phyloP scores from a whole-genome alignment of 2,888 invertebrate species.

The Dastarcus helophoroides region DNA sequence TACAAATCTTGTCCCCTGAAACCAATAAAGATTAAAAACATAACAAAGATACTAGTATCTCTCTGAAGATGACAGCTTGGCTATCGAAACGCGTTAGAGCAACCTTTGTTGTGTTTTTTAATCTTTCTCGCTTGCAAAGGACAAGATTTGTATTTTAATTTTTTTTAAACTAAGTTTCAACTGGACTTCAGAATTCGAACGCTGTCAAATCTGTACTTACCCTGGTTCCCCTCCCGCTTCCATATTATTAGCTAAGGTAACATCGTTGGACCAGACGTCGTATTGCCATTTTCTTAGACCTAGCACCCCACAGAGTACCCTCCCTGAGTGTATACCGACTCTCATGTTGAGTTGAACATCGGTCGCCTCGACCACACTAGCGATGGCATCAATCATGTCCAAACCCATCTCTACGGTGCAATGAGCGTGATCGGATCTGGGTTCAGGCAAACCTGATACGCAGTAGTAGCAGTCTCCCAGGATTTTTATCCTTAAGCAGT shows the following conservation, averaged over 20 bases:
- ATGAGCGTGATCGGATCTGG: slow-evolving; percentile 82
- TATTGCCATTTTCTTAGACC: slow-evolving; percentile 89
- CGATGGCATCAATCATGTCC: slow-evolving; percentile 78
- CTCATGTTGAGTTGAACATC: slow-evolving; percentile 89
- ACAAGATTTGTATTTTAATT: too few species aligned
- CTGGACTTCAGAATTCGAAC: too few species aligned
- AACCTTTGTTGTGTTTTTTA: too few species aligned
- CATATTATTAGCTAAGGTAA: slow-evolving; percentile 81
- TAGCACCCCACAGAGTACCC: slow-evolving; percentile 80
- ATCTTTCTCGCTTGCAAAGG: too few species aligned
- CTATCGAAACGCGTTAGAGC: too few species aligned
- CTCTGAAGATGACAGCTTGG: too few species aligned
- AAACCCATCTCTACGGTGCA: slow-evolving; percentile 83
- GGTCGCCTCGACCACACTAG: slow-evolving; percentile 80
- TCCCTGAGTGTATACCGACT: slow-evolving; percentile 84
- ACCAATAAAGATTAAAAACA: too few species aligned
- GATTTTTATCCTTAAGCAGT: slow-evolving; percentile 72
- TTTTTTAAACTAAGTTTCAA: too few species aligned
- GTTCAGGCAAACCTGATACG: slow-evolving; percentile 83
- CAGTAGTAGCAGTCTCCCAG: slow-evolving; percentile 91
- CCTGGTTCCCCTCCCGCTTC: slow-evolving; percentile 86
- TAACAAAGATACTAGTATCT: too few species aligned
- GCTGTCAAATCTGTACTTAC: too few species aligned
- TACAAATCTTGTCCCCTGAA: too few species aligned
- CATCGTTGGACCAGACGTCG: slow-evolving; percentile 91